Evolutionary conservation across 92 coral and sea anemone species (phyloP).

Genomic region (Scolanthus callimorphus): DNA sequence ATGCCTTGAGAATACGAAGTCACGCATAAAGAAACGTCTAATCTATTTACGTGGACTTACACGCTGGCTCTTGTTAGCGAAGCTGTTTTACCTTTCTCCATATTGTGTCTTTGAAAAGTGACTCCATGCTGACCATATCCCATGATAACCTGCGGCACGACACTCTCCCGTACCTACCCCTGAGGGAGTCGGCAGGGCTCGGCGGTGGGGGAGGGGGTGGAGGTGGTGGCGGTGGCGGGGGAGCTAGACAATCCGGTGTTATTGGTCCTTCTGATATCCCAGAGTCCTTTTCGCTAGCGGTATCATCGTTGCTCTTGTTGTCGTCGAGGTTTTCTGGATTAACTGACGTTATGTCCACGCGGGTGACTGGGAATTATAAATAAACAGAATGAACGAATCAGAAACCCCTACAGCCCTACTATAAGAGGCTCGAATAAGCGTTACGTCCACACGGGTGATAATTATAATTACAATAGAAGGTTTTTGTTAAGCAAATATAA

Average conservation of each 20-base stretch:
- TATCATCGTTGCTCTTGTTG: not conserved
- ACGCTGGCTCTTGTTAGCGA: too few species aligned
- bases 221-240: slow-evolving; percentile 43
- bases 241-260: not conserved
- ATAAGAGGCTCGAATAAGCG: too few species aligned
- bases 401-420: too few species aligned
- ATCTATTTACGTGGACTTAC: too few species aligned
- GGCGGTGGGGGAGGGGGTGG: slow-evolving; percentile 65
- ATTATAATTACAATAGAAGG: not conserved
- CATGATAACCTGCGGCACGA: slow-evolving; percentile 69
- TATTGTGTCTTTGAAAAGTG: slow-evolving; percentile 37
- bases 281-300: slow-evolving; percentile 1
- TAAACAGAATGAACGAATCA: too few species aligned
- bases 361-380: too few species aligned
- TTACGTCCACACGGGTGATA: not conserved
- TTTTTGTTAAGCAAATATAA: too few species aligned
- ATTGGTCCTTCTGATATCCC: not conserved
- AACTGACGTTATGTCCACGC: too few species aligned
- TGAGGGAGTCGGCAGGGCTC: slow-evolving; percentile 21
- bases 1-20: too few species aligned
- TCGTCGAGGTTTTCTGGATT: too few species aligned
- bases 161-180: slow-evolving; percentile 13
- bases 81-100: slow-evolving; percentile 83
- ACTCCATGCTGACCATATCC: slow-evolving; percentile 52
- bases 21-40: too few species aligned